Evolutionary conservation across 2,797 vertebrate species (phyloP).

Genomic region (Cottoperca gobio): DNA sequence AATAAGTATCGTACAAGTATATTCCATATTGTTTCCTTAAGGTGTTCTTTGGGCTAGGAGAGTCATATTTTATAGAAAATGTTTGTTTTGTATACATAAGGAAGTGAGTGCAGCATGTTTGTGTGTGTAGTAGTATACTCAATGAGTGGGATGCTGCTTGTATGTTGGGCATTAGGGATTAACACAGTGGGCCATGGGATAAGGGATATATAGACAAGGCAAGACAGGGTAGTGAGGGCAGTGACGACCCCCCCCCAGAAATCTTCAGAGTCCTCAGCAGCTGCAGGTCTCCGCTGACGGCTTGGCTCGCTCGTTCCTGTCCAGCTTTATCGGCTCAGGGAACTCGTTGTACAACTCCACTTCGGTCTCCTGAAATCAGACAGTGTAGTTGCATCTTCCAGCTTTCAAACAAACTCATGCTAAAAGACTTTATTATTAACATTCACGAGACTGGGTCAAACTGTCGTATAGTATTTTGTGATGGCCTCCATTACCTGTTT

Average conservation of each 20-base stretch:
- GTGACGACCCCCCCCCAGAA: slow-evolving; percentile 37
- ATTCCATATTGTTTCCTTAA: slow-evolving; percentile 65
- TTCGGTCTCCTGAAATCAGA: slow-evolving; percentile 92
- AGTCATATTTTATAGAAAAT: slow-evolving; percentile 74
- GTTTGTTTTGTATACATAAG: slow-evolving; percentile 67
- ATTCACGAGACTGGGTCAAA: neutral
- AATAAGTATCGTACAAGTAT: slow-evolving; percentile 66
- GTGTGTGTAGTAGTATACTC: slow-evolving; percentile 73
- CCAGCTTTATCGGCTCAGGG: slow-evolving; percentile 98
- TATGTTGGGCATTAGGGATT: slow-evolving; percentile 69
- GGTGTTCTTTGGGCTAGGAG: slow-evolving; percentile 78
- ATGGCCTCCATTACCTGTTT: slow-evolving; percentile 90
- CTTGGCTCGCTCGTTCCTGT: slow-evolving; percentile 95
- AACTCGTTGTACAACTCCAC: slow-evolving; percentile 99
- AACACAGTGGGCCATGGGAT: slow-evolving; percentile 59
- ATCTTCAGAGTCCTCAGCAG: slow-evolving; percentile 91
- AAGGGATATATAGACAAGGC: slow-evolving; percentile 83
- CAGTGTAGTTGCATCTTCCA: neutral
- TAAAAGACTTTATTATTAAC: neutral
- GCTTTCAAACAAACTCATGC: neutral
- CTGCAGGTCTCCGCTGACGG: slow-evolving; percentile 94
- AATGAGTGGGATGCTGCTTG: slow-evolving; percentile 79
- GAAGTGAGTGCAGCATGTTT: slow-evolving; percentile 73
- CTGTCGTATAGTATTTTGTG: neutral
- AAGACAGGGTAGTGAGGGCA: slow-evolving; percentile 78